Evolutionary conservation across 2,113 vertebrate genomes (phyloP).

Genomic region (Procapra przewalskii): DNA sequence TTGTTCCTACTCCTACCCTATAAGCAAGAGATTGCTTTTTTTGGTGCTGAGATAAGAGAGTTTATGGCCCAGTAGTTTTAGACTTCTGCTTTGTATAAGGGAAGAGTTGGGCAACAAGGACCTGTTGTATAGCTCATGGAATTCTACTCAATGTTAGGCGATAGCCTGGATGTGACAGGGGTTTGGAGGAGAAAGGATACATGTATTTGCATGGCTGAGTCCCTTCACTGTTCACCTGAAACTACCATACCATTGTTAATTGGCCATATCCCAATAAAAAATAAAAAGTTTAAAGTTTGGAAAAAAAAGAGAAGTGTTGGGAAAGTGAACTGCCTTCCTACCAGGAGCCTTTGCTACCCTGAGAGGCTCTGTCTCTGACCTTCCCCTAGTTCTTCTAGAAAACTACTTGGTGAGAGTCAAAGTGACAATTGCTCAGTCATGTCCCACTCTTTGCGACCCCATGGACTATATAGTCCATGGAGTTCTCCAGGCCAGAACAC

Average conservation of each 20-base stretch:
- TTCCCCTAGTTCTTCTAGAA: neutral
- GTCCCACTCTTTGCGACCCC: rapidly evolving
- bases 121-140: rapidly evolving
- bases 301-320: neutral
- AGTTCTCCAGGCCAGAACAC: neutral
- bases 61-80: neutral
- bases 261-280: rapidly evolving
- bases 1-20: neutral
- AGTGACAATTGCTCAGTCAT: neutral
- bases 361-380: too few species aligned
- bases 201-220: neutral
- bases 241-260: neutral
- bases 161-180: neutral
- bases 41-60: neutral
- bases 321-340: neutral
- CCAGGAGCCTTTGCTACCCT: rapidly evolving
- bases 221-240: neutral
- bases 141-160: neutral
- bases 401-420: neutral
- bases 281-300: neutral
- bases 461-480: neutral
- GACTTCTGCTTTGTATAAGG: neutral
- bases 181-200: neutral
- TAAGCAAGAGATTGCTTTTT: neutral
- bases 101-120: neutral